Evolutionary conservation across 2,888 invertebrate genomes (phyloP), one percentile per base, ranked within the genome.

Genomic region (Campoplex capitator): DNA sequence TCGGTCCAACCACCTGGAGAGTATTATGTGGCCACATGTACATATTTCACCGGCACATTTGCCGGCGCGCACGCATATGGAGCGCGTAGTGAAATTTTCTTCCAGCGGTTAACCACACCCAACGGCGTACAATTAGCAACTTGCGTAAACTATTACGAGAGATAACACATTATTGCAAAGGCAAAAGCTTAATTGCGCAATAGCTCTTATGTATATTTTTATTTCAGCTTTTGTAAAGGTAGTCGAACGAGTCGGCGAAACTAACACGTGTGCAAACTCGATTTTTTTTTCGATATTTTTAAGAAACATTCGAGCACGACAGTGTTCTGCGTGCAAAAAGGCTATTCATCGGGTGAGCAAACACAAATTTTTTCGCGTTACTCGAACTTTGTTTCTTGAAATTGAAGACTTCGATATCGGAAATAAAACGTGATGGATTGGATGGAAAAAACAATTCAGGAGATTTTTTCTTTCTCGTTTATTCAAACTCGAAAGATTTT

Each of bases 71-170:
- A 62, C 16, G 16, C 79, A 16, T 56, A 32, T 28, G 32, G 32
- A 51, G 42, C 54, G 65, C 42, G 1, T 56, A 38, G n/a, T 11
- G 42, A 42, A 68, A 68, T 38, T 58, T 51, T 0, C 48, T 76
- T n/a, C 48, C 54, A 70, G 62, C 76, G 45, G 68, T 56, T 58
- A 73, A 83, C 86, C 86, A 80, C 86, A 84, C 86, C 86, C 86
- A 86, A 54, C 58, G 73, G 73, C 80, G 56, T 13, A 32, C 79
- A 83, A 86, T 83, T 83, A 80, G 32, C 80, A 74, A 78, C 73
- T 83, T 68, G 76, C 76, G 80, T 74, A 77, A 81, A 84, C 23
- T 68, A 76, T 77, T 56, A 38, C 71, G 71, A 80, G 79, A 70
- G 65, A 23, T 76, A 35, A 38, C 18, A 38, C 75, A 28, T 54